These are phyloP conservation scores for Henricia sp. DNA, from an alignment of 53 echinoderm and acorn worm genomes.

Conservation along the genomic window DNA sequence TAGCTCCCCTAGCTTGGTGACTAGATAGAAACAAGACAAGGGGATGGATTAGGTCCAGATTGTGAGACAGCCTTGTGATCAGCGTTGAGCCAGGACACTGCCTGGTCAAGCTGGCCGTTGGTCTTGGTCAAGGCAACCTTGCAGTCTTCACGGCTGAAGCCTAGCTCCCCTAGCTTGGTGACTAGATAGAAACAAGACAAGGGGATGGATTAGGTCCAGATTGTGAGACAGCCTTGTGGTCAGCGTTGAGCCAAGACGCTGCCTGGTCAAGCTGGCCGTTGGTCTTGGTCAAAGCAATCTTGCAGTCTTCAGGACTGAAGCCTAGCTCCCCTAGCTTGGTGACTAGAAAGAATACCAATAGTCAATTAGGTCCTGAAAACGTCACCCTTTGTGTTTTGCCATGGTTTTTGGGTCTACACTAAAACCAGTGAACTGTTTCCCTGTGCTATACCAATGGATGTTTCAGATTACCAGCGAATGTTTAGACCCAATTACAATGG, in stretches of 20 bases:
- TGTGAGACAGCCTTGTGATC: constrained; percentile 78
- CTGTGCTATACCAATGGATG: too few relatives aligned
- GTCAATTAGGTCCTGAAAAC: too few relatives aligned
- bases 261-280: constrained; percentile 81
- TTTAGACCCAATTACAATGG: too few relatives aligned
- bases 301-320: constrained; percentile 80
- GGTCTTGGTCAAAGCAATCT: constrained; percentile 70
- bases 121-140: constrained; percentile 70
- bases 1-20: constrained; percentile 81
- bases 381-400: too few relatives aligned
- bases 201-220: too few relatives aligned
- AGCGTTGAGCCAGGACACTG: constrained; percentile 88
- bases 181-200: constrained; percentile 50
- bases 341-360: too few relatives aligned
- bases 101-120: constrained; percentile 77
- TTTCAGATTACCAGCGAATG: too few relatives aligned
- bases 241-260: constrained; percentile 86
- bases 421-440: too few relatives aligned
- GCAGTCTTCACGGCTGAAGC: constrained; percentile 84
- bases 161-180: constrained; percentile 81
- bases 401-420: too few relatives aligned
- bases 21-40: constrained; percentile 36
- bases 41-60: too few relatives aligned
- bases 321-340: constrained; percentile 86
- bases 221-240: constrained; percentile 77